Percentiles rank a stretch among this genome's conserved stretches.
These are phyloP conservation scores for Camponotus vicinus DNA, from an alignment of 1,140 invertebrate species.

Conservation along the genomic window DNA sequence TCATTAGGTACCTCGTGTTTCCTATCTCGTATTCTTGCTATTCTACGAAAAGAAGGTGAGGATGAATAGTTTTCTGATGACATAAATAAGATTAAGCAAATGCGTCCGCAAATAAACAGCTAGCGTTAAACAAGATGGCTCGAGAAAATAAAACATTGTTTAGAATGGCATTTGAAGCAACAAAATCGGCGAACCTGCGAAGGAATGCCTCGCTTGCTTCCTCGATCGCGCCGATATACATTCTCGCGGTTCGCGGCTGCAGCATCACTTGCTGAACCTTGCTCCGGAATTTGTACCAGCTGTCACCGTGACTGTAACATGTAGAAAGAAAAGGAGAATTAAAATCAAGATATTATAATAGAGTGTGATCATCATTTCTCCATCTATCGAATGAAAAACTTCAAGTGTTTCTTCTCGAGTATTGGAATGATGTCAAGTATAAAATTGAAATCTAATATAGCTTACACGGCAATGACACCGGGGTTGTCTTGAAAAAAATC, in stretches of 20 bases:
- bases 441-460: slow-evolving; percentile 62
- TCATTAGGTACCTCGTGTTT: slow-evolving; percentile 90
- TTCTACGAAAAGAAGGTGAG: slow-evolving; percentile 86
- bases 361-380: not conserved
- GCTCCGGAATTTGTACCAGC: slow-evolving; percentile 93
- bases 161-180: not conserved
- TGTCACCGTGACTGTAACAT: slow-evolving; percentile 91
- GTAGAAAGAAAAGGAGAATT: slow-evolving; percentile 5
- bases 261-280: slow-evolving; percentile 94
- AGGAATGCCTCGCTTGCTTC: slow-evolving; percentile 91
- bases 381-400: not conserved
- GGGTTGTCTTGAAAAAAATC: slow-evolving; percentile 91
- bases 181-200: slow-evolving; percentile 86
- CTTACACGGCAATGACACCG: slow-evolving; percentile 93
- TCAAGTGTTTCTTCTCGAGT: not conserved
- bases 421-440: not conserved
- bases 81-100: not conserved
- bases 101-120: not conserved
- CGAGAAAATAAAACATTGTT: not conserved
- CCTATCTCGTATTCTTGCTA: slow-evolving; percentile 89
- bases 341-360: not conserved
- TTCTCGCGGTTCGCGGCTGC: slow-evolving; percentile 91
- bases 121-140: not conserved
- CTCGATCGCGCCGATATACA: slow-evolving; percentile 91
- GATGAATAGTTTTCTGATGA: not conserved